phyloP scores from a whole-genome alignment of 92 coral and sea anemone species.

The Ricordea florida region DNA sequence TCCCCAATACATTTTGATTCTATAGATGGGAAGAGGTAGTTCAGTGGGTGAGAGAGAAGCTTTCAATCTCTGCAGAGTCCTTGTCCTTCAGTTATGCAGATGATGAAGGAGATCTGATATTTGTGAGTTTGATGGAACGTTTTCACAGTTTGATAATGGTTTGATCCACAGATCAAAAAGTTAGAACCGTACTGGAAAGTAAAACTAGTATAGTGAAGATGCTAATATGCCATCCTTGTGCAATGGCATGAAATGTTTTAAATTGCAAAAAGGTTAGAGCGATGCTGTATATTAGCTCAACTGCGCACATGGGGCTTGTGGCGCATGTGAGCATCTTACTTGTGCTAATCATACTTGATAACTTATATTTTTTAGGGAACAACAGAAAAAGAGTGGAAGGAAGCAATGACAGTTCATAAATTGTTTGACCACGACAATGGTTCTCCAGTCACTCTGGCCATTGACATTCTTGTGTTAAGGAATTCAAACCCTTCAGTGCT shows the following conservation, averaged over 20 bases:
- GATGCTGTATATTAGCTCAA: too few relatives aligned
- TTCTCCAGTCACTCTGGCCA: not conserved
- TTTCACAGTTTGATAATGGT: too few relatives aligned
- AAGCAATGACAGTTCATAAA: constrained; percentile 52
- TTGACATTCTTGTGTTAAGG: constrained; percentile 24
- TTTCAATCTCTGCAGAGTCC: constrained; percentile 9
- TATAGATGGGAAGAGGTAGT: constrained; percentile 51
- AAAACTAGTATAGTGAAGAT: too few relatives aligned
- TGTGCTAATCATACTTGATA: not conserved
- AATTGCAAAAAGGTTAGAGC: too few relatives aligned
- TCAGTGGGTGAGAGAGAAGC: constrained; percentile 32
- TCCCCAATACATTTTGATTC: not conserved
- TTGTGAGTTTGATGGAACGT: too few relatives aligned
- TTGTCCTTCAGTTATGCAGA: constrained; percentile 76
- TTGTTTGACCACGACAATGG: constrained; percentile 31
- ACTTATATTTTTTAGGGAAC: constrained; percentile 39
- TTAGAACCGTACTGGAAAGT: too few relatives aligned
- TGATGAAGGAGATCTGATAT: constrained; percentile 70
- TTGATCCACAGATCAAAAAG: too few relatives aligned
- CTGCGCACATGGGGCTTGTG: too few relatives aligned
- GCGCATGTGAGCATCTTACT: too few relatives aligned
- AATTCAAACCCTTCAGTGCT: too few relatives aligned
- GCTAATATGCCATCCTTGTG: too few relatives aligned
- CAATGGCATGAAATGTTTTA: too few relatives aligned
- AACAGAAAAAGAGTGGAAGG: constrained; percentile 76